Conservation (phyloP, 2,797 vertebrate genomes). For the Margarornis squamiger region DNA sequence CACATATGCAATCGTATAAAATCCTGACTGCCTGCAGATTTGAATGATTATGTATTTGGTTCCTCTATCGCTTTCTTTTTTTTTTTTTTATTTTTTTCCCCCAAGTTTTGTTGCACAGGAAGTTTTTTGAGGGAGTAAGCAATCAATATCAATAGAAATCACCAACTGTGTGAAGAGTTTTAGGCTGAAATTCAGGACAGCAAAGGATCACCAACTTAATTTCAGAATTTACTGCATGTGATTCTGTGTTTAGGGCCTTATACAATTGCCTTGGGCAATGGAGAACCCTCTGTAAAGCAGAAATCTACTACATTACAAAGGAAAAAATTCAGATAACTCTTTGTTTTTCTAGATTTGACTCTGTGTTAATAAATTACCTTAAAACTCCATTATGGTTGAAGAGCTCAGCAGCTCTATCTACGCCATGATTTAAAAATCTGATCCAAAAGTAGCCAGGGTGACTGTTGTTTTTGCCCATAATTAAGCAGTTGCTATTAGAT, state of each 20-base stretch:
- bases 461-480: neutral
- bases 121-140: neutral
- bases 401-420: neutral
- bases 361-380: neutral
- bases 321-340: neutral
- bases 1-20: neutral
- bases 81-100: too few species aligned
- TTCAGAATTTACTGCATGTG: neutral
- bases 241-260: neutral
- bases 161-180: neutral
- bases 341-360: neutral
- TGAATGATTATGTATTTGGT: neutral
- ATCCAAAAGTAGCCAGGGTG: neutral
- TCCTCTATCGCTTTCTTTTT: neutral
- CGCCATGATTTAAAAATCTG: neutral
- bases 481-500: constrained; percentile 34
- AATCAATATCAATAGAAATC: neutral
- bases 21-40: neutral
- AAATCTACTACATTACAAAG: neutral
- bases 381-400: neutral
- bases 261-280: neutral
- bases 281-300: neutral
- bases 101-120: neutral
- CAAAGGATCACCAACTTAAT: neutral
- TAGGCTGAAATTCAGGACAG: neutral